Base-by-base conservation (phyloP, 2,888 invertebrate genomes). In the Drosophila planitibia region DNA sequence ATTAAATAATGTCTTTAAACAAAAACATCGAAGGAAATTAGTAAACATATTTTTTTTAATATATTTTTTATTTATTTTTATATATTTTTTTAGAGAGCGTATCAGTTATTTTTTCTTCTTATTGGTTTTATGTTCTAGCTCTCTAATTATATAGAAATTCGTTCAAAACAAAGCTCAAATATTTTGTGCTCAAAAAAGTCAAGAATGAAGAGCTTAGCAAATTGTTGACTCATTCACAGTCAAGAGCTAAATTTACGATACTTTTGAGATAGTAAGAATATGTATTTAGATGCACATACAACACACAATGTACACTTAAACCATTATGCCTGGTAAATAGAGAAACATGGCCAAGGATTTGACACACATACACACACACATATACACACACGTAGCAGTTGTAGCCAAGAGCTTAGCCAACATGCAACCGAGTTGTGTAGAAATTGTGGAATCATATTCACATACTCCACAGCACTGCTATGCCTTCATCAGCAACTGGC, bases 331-430 rank as follows among this genome's bases (percentile, higher is more conserved):
- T 28, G 44, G 68, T 44, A 72, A 76, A 81, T 76, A 44, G 61
- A 67, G 66, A 75, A 75, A 71, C 64, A 76, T 73, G 68, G 44
- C 70, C 51, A 73, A 49, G 66, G 62, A 72, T 58, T 37, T 52
- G 52, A 69, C 53, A 37, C 54, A 64, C 59, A 44, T 22, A 47
- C 44, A 22, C 47, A 47, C 22, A 2, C 19, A 9, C 2, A 41
- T 4, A 44, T 57, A 63, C 58, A 35, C 64, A 79, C 78, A 78
- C 71, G 67, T 65, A 59, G 64, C 51, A 52, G 63, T 39, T 58
- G 60, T 63, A 69, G 41, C 37, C 32, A 59, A 54, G 60, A 58
- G 77, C 73, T 81, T 76, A 69, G 55, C 33, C 28, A 54, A 63
- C 63, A 32, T 63, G 62, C 67, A 65, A 58, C 63, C 41, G 30